Base-by-base conservation (phyloP, 2,797 vertebrate genomes). In the Pangasius mekongensis region DNA sequence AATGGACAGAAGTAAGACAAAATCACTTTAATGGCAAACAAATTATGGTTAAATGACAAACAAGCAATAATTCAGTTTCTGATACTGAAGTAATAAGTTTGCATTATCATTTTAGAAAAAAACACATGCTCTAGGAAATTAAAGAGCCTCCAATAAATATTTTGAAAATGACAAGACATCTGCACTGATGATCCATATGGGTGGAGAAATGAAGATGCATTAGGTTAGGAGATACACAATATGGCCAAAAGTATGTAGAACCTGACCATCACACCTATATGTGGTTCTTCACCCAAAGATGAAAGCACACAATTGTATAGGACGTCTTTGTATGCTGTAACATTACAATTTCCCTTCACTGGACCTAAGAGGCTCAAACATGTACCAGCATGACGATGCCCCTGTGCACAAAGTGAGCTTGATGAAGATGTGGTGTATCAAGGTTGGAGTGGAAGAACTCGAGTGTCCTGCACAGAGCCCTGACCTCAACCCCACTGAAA, bases 11-110 rank as follows among this genome's bases (percentile, higher is more conserved):
- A 84, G 73, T 77, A 36, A 78, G 77, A 60, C 43, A 8, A 85
- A 78, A 54, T 52, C 77, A 83, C 9, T 69, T 54, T 67, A 36
- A 87, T 22, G 30, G 20, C 67, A 56, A 73, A 33, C 66, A 62
- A 83, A 84, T 84, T 62, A 67, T 27, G 49, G 10, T 27, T 67
- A 69, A 78, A 78, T 69, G 58, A 87, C 60, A 89, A 78, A 64
- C 85, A 67, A 67, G 77, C 71, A 87, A 83, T 88, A 77, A 85
- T 88, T n/a, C 56, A n/a, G 77, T 83, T 86, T 86, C 33, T 24
- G 0, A 87, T 88, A 76, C 54, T 62, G 43, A 13, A 77, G 69
- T 78, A 83, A 64, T 84, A 49, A 54, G 67, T 84, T 78, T 56
- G 39, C 39, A 86, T 83, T 18, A 8, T 27, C 16, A 86, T 60